Conservation (phyloP, 2,797 vertebrate genomes). For the Craterocephalus amniculus region DNA sequence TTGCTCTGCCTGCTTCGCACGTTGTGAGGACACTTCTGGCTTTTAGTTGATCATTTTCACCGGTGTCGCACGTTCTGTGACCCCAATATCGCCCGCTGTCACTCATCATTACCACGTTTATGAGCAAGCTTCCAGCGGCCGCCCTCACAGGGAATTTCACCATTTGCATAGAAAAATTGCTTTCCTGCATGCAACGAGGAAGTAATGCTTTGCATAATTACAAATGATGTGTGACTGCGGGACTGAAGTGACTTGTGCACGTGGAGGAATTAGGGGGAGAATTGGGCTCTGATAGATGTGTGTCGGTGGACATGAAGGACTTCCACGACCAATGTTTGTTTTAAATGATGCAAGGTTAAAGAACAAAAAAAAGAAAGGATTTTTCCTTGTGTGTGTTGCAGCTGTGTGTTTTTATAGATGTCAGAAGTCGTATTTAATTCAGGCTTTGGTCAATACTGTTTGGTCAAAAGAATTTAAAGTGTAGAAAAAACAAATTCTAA, state of each 20-base stretch:
- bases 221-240: conserved; percentile 84
- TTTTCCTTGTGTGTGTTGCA: neutral
- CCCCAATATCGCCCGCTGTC: conserved; percentile 85
- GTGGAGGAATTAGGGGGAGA: conserved; percentile 70
- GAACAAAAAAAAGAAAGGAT: too few species aligned
- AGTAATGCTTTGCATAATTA: conserved; percentile 88
- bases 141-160: conserved; percentile 84
- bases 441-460: too few species aligned
- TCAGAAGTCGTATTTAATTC: too few species aligned
- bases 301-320: conserved; percentile 33
- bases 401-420: too few species aligned
- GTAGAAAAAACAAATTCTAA: too few species aligned
- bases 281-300: conserved; percentile 19
- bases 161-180: conserved; percentile 90
- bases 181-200: conserved; percentile 82
- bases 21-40: conserved; percentile 84
- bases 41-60: conserved; percentile 87
- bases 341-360: neutral
- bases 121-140: conserved; percentile 74
- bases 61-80: conserved; percentile 79
- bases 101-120: conserved; percentile 86
- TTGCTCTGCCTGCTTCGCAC: conserved; percentile 54
- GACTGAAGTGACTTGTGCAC: conserved; percentile 71
- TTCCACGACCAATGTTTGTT: neutral
- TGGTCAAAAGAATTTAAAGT: too few species aligned